Base-by-base conservation (phyloP, 1,140 invertebrate species). In the Gerris buenoi region DNA sequence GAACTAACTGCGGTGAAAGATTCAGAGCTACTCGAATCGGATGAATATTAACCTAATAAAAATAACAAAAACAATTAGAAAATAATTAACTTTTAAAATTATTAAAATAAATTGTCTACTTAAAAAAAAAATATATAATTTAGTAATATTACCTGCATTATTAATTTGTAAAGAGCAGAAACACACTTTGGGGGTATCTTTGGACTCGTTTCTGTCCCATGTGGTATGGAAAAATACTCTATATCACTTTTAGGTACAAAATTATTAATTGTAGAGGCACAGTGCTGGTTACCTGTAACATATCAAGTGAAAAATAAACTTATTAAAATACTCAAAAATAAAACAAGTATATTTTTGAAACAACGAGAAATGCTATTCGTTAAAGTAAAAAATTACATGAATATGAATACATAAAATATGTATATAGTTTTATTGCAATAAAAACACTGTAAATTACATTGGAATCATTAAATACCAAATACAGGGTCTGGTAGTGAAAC, bases 211-310 rank as follows among this genome's bases (percentile, higher is more conserved):
- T 95, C 90, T 56, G 89, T 81, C 2, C 91, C 92, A 75, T 88
- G 87, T 3, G 84, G 77, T 70, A 84, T 80, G 62, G 91, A 89
- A 74, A 88, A 97, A 75, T 91, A 91, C 72, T 91, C 88, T 28
- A 99, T 82, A 70, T 93, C 88, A 72, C 84, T 83, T 69, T 85
- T 85, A 29, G 93, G 86, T 71, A 98, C 85, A 76, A 89, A 98
- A 79, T 95, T 97, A 74, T 97, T 97, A 61, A 99, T 98, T 0
- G 90, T 86, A 18, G 90, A 86, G 0, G 96, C 95, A 75, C 92
- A 94, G 70, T 88, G 84, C 72, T 97, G 91, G 78, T 97, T 94
- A 10, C 92, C 81, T 81, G 71, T 23, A 75, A 72, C 59, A 61
- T 64, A 65, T 25, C 13, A 29, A n/a, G n/a, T n/a, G n/a, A n/a